phyloP scores from a whole-genome alignment of 2,797 vertebrate genomes.

The Epinephelus awoara region DNA sequence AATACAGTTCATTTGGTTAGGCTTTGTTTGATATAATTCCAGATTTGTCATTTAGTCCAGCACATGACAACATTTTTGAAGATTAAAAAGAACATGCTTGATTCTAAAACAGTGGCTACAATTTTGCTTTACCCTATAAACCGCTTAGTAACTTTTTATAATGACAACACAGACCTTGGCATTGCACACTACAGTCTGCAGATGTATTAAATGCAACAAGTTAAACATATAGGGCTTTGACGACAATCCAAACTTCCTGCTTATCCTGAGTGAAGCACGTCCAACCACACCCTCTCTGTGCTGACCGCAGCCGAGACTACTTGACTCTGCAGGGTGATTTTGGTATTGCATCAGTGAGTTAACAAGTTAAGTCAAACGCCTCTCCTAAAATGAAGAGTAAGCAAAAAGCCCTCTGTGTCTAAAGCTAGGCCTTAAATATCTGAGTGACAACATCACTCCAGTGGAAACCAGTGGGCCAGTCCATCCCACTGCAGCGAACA shows the following conservation, averaged over 20 bases:
- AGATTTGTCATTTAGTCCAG: no score
- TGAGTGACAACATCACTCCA: constrained; percentile 23
- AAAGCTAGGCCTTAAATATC: constrained; percentile 9
- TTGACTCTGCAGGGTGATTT: background rate
- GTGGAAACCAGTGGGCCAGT: constrained; percentile 5
- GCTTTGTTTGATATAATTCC: no score
- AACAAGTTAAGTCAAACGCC: background rate
- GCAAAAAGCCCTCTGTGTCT: constrained; percentile 18
- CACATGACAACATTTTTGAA: no score
- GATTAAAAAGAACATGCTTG: no score
- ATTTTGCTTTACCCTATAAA: no score
- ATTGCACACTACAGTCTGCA: background rate
- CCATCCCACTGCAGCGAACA: constrained; percentile 43
- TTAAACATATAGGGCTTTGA: background rate
- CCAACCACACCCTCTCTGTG: background rate
- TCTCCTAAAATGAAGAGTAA: constrained; percentile 23
- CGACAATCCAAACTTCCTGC: no score
- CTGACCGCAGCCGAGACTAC: background rate
- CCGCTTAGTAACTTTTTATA: no score
- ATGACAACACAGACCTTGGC: no score
- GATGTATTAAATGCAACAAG: background rate
- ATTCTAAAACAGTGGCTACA: no score
- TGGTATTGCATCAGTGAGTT: background rate
- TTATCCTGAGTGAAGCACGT: background rate
- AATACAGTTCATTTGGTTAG: no score